Evolutionary conservation across 2,797 vertebrate genomes (phyloP).

Genomic region (Agapornis canus): DNA sequence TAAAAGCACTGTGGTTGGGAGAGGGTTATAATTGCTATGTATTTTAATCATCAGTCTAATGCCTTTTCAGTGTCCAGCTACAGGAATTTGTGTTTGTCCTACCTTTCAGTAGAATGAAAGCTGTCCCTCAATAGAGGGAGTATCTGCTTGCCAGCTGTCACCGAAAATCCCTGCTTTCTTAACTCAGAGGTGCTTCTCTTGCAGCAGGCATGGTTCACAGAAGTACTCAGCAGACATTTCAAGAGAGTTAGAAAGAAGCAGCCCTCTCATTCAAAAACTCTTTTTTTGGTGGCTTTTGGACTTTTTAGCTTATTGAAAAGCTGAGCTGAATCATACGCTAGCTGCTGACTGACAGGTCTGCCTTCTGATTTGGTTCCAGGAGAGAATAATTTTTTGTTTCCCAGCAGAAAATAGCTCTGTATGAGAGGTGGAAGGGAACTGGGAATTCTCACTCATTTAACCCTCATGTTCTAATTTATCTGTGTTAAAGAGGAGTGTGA

Average conservation of each 20-base stretch:
- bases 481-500: constrained; percentile 39
- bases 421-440: constrained; percentile 63
- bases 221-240: constrained; percentile 28
- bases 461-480: constrained; percentile 17
- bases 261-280: constrained; percentile 38
- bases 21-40: neutral
- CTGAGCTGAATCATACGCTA: constrained; percentile 76
- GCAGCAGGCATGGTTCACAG: constrained; percentile 43
- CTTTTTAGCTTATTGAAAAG: constrained; percentile 66
- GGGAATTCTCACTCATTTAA: constrained; percentile 63
- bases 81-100: constrained; percentile 61
- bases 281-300: constrained; percentile 66
- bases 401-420: constrained; percentile 62
- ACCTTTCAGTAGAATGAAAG: constrained; percentile 74
- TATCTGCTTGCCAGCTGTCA: constrained; percentile 67
- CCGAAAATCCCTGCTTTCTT: constrained; percentile 51
- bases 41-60: neutral
- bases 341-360: constrained; percentile 72
- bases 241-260: constrained; percentile 5
- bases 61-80: neutral
- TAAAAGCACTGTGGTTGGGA: neutral
- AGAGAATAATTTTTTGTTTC: constrained; percentile 76
- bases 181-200: constrained; percentile 44
- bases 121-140: constrained; percentile 52
- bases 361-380: constrained; percentile 77